phyloP scores from a whole-genome alignment of 2,113 vertebrate genomes.

The Carassius gibelio region DNA sequence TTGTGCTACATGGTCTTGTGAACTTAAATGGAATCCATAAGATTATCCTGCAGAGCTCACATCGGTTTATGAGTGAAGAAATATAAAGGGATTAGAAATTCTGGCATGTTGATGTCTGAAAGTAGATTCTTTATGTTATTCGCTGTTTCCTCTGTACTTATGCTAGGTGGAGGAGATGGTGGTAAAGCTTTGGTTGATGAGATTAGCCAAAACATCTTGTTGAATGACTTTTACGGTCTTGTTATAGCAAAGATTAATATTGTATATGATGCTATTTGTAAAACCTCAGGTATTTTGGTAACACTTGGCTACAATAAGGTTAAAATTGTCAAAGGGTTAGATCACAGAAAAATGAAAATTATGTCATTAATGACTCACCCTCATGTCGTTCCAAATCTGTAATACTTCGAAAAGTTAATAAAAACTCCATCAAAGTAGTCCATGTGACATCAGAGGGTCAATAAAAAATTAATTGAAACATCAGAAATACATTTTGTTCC shows the following conservation, averaged over 20 bases:
- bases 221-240: too few species aligned
- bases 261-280: background rate
- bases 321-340: too few species aligned
- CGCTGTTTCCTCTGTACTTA: constrained; percentile 9
- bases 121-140: constrained; percentile 27
- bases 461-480: too few species aligned
- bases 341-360: too few species aligned
- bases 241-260: background rate
- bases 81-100: constrained; percentile 3
- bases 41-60: constrained; percentile 30
- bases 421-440: too few species aligned
- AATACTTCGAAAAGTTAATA: too few species aligned
- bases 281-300: background rate
- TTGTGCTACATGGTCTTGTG: constrained; percentile 10
- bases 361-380: too few species aligned
- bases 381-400: too few species aligned
- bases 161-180: background rate
- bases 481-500: too few species aligned
- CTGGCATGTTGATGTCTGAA: background rate
- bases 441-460: too few species aligned
- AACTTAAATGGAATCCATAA: constrained; percentile 28
- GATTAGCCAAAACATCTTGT: background rate
- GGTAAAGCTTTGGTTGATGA: background rate
- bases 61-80: background rate
- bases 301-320: too few species aligned